Evolutionary conservation across 2,797 vertebrate species (phyloP), one percentile per base, ranked within the genome.

Genomic region (Periparus ater): DNA sequence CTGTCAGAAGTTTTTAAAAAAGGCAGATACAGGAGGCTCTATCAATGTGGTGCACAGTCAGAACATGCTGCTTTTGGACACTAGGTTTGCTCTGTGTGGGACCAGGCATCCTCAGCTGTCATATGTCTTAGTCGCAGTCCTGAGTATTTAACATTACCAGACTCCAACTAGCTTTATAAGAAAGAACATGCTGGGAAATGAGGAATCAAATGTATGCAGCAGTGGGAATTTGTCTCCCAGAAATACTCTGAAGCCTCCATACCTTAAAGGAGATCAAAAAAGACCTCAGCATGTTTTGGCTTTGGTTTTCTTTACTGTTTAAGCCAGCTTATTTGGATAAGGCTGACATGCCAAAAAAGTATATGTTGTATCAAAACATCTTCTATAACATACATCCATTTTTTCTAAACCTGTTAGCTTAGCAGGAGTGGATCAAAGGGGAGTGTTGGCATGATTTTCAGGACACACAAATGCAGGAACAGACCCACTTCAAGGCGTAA

Each of bases 201-300:
- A 88, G 91, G 66, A 61, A 78, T 91, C 85, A 81, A 83, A 77
- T 83, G 45, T 40, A 47, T 40, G 25, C 34, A 22, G 66, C 90
- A 77, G 67, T 58, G 57, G 73, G 87, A 90, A 53, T 75, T 47
- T 95, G 65, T 79, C 82, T 88, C 65, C 55, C 48, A 94, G 80
- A 55, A 95, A 84, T 66, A 58, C 15, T 84, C 76, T 76, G 85
- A 88, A 95, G 88, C 45, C 57, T 81, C 70, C 57, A 79, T 91
- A 92, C 89, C 71, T 85, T 96, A 54, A 81, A 66, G 26, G 74
- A 94, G 91, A 94, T 94, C 51, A 86, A 84, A 93, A 94, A 92
- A 94, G 44, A 54, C 34, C 72, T 85, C 79, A 74, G 76, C 32
- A 3, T 93, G 44, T 47, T 95, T 86, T 96, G 67, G 84, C 67